Percentiles rank a stretch among this genome's conserved stretches.
Evolutionary conservation across 1,140 invertebrate genomes (phyloP).

Genomic region (Cotesia chilonis): DNA sequence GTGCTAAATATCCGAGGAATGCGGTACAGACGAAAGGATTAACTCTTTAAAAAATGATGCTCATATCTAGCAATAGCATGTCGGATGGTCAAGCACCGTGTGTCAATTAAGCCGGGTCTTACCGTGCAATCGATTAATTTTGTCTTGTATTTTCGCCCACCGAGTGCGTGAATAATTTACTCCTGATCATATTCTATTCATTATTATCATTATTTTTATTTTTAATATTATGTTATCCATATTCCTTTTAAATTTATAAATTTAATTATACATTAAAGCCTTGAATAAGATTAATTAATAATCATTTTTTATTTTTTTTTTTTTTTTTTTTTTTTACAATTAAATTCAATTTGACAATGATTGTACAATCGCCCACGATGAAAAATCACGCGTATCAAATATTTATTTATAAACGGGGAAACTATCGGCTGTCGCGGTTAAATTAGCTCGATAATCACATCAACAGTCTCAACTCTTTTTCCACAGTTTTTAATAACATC

Average conservation of each 20-base stretch:
- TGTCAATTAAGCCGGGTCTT: constrained; percentile 31
- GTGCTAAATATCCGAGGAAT: constrained; percentile 30
- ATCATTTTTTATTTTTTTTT: no score
- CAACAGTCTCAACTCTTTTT: no score
- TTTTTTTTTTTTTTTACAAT: no score
- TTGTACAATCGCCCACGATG: no score
- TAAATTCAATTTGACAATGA: no score
- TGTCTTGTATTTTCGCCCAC: constrained; percentile 29
- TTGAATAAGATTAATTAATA: no score
- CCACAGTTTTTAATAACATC: no score
- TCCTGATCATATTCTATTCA: constrained; percentile 20
- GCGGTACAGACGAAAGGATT: constrained; percentile 30
- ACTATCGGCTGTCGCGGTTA: no score
- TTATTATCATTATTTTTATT: constrained; percentile 20
- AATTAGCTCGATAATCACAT: constrained; percentile 17
- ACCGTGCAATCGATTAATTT: constrained; percentile 34
- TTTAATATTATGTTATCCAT: not conserved
- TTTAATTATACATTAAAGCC: no score
- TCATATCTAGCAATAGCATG: constrained; percentile 26
- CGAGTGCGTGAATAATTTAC: constrained; percentile 26
- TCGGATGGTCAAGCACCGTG: not conserved
- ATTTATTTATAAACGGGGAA: constrained; percentile 26
- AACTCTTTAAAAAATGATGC: constrained; percentile 34
- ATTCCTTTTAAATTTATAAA: no score
- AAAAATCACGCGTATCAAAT: constrained; percentile 25